Conservation (phyloP, 1,140 invertebrate genomes). For the Mycetomoellerius zeteki region DNA sequence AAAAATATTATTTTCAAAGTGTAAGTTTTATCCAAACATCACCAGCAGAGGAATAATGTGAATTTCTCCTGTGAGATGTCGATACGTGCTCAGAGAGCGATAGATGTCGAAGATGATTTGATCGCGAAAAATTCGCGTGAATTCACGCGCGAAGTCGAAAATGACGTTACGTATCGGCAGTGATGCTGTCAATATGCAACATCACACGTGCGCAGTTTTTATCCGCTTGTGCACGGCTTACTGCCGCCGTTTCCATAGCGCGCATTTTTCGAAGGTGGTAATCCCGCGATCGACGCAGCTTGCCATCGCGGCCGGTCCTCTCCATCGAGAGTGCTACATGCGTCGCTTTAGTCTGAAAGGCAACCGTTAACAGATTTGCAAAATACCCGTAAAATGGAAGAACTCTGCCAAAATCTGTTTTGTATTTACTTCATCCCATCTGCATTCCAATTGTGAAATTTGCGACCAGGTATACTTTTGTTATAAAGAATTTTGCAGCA, state of each 20-base stretch:
- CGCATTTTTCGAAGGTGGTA: constrained; percentile 42
- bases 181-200: constrained; percentile 40
- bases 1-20: background rate
- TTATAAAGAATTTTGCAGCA: background rate
- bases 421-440: background rate
- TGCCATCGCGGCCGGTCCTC: background rate
- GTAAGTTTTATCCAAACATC: background rate
- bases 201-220: constrained; percentile 20
- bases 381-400: constrained; percentile 23
- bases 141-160: constrained; percentile 29
- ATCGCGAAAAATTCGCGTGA: constrained; percentile 34
- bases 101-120: constrained; percentile 39
- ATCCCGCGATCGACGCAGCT: constrained; percentile 53
- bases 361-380: constrained; percentile 45
- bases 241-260: constrained; percentile 36
- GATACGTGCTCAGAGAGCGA: background rate
- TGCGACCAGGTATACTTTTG: background rate
- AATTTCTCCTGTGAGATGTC: constrained; percentile 19
- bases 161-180: constrained; percentile 23
- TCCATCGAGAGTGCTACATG: background rate
- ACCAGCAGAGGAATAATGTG: background rate
- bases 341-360: constrained; percentile 25
- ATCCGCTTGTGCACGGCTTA: constrained; percentile 60
- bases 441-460: background rate
- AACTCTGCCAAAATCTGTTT: constrained; percentile 41